Evolutionary conservation across 2,888 invertebrate species (phyloP).

Genomic region (Linnaemya vulpina): DNA sequence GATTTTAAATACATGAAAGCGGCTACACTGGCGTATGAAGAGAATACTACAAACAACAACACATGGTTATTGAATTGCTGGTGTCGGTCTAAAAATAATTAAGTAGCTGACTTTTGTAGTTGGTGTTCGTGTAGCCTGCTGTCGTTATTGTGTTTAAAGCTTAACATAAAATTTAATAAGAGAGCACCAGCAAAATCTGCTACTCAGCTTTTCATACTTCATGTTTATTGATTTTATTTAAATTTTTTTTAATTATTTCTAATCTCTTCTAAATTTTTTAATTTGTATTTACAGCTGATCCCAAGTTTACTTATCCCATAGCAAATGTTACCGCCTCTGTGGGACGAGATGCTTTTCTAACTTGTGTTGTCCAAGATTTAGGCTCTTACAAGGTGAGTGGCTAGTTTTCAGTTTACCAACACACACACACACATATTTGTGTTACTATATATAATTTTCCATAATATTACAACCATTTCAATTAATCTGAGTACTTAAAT

Average conservation of each 20-base stretch:
- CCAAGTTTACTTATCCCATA: conserved; percentile 87
- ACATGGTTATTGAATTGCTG: no score
- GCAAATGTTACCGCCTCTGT: conserved; percentile 88
- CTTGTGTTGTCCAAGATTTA: conserved; percentile 88
- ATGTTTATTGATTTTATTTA: neutral
- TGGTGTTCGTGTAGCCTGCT: no score
- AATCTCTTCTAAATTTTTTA: neutral
- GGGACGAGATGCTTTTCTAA: conserved; percentile 87
- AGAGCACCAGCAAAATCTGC: no score
- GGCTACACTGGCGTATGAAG: no score
- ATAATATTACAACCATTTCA: conserved; percentile 34
- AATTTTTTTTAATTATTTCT: neutral
- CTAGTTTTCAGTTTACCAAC: neutral
- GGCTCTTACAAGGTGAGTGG: conserved; percentile 86
- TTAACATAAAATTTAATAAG: no score
- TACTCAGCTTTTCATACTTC: neutral
- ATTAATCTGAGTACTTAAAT: conserved; percentile 72
- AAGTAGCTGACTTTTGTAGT: no score
- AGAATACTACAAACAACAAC: no score
- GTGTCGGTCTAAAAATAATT: no score
- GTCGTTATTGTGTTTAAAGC: no score
- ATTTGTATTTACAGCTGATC: conserved; percentile 84
- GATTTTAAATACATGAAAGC: no score
- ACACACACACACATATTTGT: no score
- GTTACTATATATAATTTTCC: neutral